These are phyloP conservation scores for Ormyrus labotus DNA, from an alignment of 2,888 invertebrate species.

Conservation along the genomic window DNA sequence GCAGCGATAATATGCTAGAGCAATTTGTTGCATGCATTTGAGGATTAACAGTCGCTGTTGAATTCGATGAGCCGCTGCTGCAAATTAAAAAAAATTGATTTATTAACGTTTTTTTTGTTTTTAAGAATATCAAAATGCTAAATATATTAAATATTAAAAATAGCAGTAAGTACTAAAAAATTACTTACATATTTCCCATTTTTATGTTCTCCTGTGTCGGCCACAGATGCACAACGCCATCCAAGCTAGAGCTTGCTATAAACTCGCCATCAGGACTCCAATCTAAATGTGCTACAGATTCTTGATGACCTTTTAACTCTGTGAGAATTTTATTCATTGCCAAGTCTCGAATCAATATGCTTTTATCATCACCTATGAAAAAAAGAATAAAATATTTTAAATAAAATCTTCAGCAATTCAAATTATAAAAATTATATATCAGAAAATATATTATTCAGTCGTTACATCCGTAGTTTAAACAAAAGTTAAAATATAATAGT, in stretches of 20 bases:
- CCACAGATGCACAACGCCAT: conserved; percentile 72
- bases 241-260: conserved; percentile 72
- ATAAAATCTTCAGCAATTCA: no score
- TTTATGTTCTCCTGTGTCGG: conserved; percentile 69
- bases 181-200: conserved; percentile 66
- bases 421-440: no score
- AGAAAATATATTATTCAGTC: conserved; percentile 15
- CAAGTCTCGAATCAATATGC: conserved; percentile 72
- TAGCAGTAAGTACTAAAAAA: neutral
- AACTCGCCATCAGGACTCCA: conserved; percentile 74
- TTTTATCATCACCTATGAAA: conserved; percentile 70
- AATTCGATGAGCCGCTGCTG: conserved; percentile 65
- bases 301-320: conserved; percentile 72
- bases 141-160: conserved; percentile 41
- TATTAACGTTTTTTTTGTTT: conserved; percentile 1
- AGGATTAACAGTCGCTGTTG: conserved; percentile 62
- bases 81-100: conserved; percentile 9
- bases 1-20: conserved; percentile 72
- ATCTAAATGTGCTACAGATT: conserved; percentile 73
- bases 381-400: neutral
- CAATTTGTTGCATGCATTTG: conserved; percentile 71
- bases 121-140: conserved; percentile 2
- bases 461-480: neutral
- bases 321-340: conserved; percentile 70
- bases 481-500: conserved; percentile 31